phyloP scores from a whole-genome alignment of 2,888 invertebrate genomes.

The Pristionchus mayeri region DNA sequence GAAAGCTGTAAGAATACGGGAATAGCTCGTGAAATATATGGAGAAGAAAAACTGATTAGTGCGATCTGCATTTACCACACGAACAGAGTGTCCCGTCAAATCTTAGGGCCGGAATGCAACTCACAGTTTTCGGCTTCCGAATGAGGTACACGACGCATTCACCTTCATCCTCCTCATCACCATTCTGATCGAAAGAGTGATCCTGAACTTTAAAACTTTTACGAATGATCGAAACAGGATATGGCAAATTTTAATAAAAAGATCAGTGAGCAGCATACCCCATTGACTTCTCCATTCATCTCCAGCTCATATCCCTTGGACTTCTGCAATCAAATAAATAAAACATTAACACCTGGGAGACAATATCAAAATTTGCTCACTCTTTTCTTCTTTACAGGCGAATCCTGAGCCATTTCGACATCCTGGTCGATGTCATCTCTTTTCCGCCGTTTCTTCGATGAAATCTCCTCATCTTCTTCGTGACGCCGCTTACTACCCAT shows the following conservation, averaged over 20 bases:
- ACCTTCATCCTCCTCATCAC: neutral
- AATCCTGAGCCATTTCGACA: neutral
- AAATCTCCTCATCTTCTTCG: constrained; percentile 26
- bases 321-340: neutral
- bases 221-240: neutral
- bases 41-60: too few relatives aligned
- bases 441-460: constrained; percentile 34
- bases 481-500: constrained; percentile 29
- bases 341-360: neutral
- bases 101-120: too few relatives aligned
- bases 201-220: neutral
- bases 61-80: too few relatives aligned
- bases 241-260: neutral
- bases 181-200: neutral
- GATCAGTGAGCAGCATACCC: neutral
- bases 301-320: neutral
- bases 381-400: neutral
- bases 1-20: neutral
- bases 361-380: neutral
- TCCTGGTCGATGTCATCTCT: constrained; percentile 13
- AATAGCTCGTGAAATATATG: too few relatives aligned
- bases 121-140: neutral
- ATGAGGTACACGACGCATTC: constrained; percentile 3
- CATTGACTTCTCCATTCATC: neutral
- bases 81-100: too few relatives aligned